Evolutionary conservation across 1,140 invertebrate genomes (phyloP).

Genomic region (Zaprionus ornatus): DNA sequence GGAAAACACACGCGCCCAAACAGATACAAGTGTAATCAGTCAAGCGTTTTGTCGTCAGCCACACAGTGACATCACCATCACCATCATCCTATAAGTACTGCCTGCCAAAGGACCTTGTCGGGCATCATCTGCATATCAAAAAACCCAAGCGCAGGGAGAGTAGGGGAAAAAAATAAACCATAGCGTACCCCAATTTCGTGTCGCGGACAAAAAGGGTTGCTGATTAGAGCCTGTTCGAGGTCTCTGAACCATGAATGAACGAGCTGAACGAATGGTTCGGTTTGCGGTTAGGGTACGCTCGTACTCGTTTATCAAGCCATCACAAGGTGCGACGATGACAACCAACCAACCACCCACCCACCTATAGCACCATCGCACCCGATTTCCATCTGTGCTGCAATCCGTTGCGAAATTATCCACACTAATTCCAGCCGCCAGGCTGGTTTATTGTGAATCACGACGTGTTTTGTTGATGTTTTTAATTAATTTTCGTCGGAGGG

Average conservation of each 20-base stretch:
- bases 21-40: slow-evolving; percentile 83
- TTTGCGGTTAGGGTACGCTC: slow-evolving; percentile 46
- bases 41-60: slow-evolving; percentile 83
- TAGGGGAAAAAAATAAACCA: slow-evolving; percentile 14
- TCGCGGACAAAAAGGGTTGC: slow-evolving; percentile 65
- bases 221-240: slow-evolving; percentile 66
- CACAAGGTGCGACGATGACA: slow-evolving; percentile 56
- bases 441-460: slow-evolving; percentile 63
- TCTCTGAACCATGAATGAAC: slow-evolving; percentile 75
- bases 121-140: slow-evolving; percentile 80
- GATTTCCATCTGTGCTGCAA: slow-evolving; percentile 25
- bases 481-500: slow-evolving; percentile 64
- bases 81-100: slow-evolving; percentile 11
- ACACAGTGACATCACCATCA: slow-evolving; percentile 68
- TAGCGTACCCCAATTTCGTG: slow-evolving; percentile 49
- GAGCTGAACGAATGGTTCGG: slow-evolving; percentile 44
- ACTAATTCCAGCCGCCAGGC: slow-evolving; percentile 62
- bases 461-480: slow-evolving; percentile 80
- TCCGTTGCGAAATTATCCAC: slow-evolving; percentile 59
- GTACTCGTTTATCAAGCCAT: slow-evolving; percentile 74
- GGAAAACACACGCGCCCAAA: slow-evolving; percentile 42
- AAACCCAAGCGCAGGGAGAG: slow-evolving; percentile 34
- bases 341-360: slow-evolving; percentile 28
- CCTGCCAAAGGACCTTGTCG: slow-evolving; percentile 31
- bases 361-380: neutral